Base-by-base conservation (phyloP, 2,888 invertebrate genomes). In the Latrodectus hesperus region DNA sequence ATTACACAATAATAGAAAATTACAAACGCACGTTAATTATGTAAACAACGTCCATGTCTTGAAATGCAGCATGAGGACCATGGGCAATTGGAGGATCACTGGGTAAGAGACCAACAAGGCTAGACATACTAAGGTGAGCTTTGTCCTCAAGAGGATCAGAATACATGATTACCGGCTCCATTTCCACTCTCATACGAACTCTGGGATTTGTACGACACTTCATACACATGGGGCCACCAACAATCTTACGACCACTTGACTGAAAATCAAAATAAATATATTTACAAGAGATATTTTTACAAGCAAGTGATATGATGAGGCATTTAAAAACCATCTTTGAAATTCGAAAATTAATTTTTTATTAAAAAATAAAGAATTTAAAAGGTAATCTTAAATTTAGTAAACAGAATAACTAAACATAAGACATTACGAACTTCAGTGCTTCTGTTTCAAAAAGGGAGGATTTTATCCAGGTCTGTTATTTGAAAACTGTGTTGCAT, bases 141-240 rank as follows among this genome's bases (percentile, higher is more conserved):
- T 55, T 72, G 26, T 88, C 88, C 49, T 64, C 22, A 9, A 38
- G 49, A 49, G 83, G 83, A 60, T 88, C 88, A 26, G 84, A 65
- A 55, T 80, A 80, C 88, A 88, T 88, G 60, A 88, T 49, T 10
- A 82, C 70, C n/a, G 74, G 72, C 5, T 84, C 78, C 2, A 74
- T 22, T 6, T 79, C 60, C 51, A 80, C 55, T 16, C 82, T 65
- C 9, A 84, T 83, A n/a, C 83, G 68, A 17, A 76, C 68, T 12
- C n/a, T 51, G 14, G 88, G 83, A 17, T 82, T 67, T 11, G 79
- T 84, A 9, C 67, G 83, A 88, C 88, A 88, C 70, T 80, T 88
- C 65, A 84, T 70, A 52, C 88, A 88, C 16, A 88, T 16, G 10
- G 71, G 55, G 17, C 88, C 88, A 12, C 75, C 88, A 17, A n/a